Conservation (phyloP, 2,888 invertebrate species). For the Nephrotoma guestfalica region DNA sequence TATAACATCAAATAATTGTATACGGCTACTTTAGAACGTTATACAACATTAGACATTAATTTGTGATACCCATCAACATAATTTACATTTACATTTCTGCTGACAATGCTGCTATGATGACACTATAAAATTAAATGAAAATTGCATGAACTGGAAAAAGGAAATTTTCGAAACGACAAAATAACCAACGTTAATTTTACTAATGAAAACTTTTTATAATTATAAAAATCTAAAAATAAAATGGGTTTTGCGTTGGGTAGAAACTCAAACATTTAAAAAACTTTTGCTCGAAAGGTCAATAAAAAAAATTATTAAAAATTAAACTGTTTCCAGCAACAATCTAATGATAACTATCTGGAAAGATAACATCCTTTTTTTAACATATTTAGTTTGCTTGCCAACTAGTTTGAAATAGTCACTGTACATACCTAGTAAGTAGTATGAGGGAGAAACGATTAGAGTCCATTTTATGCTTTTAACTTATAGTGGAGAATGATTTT, state of each 20-base stretch:
- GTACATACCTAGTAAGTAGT: neutral
- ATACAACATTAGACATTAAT: neutral
- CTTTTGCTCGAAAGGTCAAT: neutral
- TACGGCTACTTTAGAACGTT: neutral
- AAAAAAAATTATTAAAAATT: neutral
- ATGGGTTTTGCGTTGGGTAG: neutral
- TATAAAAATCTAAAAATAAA: neutral
- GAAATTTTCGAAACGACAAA: neutral
- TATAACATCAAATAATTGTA: too few relatives aligned
- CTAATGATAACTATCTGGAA: neutral
- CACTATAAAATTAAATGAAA: neutral
- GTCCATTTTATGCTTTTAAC: neutral
- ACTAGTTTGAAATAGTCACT: neutral
- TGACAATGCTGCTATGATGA: neutral
- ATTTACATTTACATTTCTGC: neutral
- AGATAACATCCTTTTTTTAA: neutral
- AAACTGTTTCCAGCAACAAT: neutral
- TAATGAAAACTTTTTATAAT: neutral
- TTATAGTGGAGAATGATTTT: neutral
- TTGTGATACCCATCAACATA: neutral
- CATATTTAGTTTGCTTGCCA: neutral
- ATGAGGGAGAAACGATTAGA: neutral
- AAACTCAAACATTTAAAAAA: neutral
- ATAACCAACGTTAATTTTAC: neutral
- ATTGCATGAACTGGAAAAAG: neutral